Evolutionary conservation across 2,113 vertebrate species (phyloP).

Genomic region (Pavo muticus): DNA sequence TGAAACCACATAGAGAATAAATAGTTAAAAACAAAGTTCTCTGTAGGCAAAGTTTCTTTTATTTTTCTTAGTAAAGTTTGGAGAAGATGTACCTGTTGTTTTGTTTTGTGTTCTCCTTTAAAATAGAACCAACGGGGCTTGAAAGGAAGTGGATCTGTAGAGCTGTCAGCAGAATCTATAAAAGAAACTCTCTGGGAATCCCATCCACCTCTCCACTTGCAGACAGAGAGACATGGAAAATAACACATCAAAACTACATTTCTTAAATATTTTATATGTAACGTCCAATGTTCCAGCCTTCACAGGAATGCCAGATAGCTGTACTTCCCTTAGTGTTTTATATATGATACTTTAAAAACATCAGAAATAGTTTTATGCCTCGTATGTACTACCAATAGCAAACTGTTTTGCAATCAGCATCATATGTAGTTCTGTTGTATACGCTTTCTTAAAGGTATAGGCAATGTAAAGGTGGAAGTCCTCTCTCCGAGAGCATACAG

Average conservation of each 20-base stretch:
- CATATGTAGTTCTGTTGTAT: neutral
- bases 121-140: constrained; percentile 24
- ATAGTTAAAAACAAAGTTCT: neutral
- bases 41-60: constrained; percentile 15
- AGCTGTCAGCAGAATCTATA: constrained; percentile 67
- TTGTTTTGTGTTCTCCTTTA: constrained; percentile 27
- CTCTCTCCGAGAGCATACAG: neutral
- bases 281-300: constrained; percentile 50
- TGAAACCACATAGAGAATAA: neutral
- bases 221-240: constrained; percentile 49
- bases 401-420: neutral
- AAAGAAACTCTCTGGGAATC: constrained; percentile 62
- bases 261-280: constrained; percentile 71
- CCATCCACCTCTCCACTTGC: constrained; percentile 40
- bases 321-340: constrained; percentile 55
- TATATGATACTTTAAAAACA: constrained; percentile 47
- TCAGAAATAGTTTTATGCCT: constrained; percentile 30
- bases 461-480: neutral
- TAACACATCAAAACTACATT: constrained; percentile 66
- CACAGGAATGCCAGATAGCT: constrained; percentile 26
- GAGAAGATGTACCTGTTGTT: neutral
- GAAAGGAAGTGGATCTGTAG: constrained; percentile 56
- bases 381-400: neutral
- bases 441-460: neutral
- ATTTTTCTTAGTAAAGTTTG: constrained; percentile 47